phyloP scores from a whole-genome alignment of 2,888 invertebrate species.

The Diabrotica balteata region DNA sequence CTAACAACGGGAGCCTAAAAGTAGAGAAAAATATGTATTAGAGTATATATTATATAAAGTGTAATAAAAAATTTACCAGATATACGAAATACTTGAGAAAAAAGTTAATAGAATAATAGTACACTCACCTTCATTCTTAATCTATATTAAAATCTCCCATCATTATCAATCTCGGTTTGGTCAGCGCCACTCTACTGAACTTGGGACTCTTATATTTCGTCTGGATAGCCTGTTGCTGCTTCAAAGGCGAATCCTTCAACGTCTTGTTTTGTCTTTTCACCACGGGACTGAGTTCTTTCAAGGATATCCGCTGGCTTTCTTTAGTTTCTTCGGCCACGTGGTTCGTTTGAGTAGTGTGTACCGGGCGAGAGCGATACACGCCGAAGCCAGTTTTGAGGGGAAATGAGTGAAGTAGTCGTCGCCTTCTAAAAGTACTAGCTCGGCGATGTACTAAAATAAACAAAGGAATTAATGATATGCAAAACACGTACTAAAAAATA shows the following conservation, averaged over 20 bases:
- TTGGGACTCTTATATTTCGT: slow-evolving; percentile 63
- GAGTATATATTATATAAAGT: too few relatives aligned
- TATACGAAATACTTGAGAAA: too few relatives aligned
- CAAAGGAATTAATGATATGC: background rate
- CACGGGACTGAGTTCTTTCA: slow-evolving; percentile 63
- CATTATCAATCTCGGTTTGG: slow-evolving; percentile 45
- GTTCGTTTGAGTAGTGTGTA: slow-evolving; percentile 47
- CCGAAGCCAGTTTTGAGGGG: slow-evolving; percentile 57
- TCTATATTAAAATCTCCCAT: slow-evolving; percentile 36
- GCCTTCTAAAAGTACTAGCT: slow-evolving; percentile 55
- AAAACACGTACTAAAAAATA: too few relatives aligned
- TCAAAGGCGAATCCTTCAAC: slow-evolving; percentile 60
- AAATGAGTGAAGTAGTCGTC: slow-evolving; percentile 50
- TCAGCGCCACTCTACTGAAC: slow-evolving; percentile 49
- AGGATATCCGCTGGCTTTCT: slow-evolving; percentile 60
- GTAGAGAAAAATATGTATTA: too few relatives aligned
- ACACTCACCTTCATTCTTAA: background rate
- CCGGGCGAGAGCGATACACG: slow-evolving; percentile 53
- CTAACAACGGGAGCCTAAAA: too few relatives aligned
- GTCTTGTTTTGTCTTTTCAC: slow-evolving; percentile 62
- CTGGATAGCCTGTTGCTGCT: slow-evolving; percentile 64
- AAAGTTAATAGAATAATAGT: too few relatives aligned
- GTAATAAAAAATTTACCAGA: too few relatives aligned
- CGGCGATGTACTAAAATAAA: slow-evolving; percentile 51
- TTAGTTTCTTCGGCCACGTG: slow-evolving; percentile 59